Conservation (phyloP, 2,797 vertebrate genomes). For the Apogon hyalosoma region DNA sequence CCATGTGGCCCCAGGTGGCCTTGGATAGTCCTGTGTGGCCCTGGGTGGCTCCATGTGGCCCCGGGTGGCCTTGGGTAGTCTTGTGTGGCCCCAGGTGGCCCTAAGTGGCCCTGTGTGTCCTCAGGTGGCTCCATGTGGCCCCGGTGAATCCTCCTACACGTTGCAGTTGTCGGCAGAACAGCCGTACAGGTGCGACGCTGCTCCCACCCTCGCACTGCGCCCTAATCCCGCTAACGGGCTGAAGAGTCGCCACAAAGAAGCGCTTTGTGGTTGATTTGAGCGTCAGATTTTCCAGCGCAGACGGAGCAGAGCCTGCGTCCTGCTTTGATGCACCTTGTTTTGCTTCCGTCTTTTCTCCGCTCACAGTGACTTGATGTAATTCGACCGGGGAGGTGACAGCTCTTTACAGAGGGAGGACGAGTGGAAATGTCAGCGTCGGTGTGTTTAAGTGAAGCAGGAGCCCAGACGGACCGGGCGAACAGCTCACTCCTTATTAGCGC, state of each 20-base stretch:
- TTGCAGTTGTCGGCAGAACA: not conserved
- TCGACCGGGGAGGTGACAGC: slow-evolving; percentile 46
- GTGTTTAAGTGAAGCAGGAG: slow-evolving; percentile 20
- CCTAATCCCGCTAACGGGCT: slow-evolving; percentile 14
- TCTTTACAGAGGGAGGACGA: slow-evolving; percentile 34
- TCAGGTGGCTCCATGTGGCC: no score
- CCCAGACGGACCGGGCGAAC: not conserved
- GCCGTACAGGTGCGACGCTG: not conserved
- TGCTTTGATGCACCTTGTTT: slow-evolving; percentile 24
- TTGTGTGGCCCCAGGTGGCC: no score
- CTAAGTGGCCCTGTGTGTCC: no score
- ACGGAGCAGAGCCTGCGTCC: slow-evolving; percentile 17
- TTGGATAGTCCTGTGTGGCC: no score
- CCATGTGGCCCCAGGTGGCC: no score
- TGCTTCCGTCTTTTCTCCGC: not conserved
- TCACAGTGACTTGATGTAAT: slow-evolving; percentile 40
- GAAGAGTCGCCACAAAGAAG: slow-evolving; percentile 24
- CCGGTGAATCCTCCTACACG: no score
- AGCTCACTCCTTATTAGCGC: not conserved
- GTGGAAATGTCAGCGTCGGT: slow-evolving; percentile 50
- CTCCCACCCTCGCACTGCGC: not conserved
- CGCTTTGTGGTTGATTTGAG: slow-evolving; percentile 27
- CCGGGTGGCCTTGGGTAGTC: no score
- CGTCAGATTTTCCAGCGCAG: slow-evolving; percentile 18
- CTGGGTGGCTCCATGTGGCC: no score